Percentiles rank a stretch among this genome's conserved stretches.
These are phyloP conservation scores for Tipula helvola DNA, from an alignment of 2,888 invertebrate species.

Conservation along the genomic window DNA sequence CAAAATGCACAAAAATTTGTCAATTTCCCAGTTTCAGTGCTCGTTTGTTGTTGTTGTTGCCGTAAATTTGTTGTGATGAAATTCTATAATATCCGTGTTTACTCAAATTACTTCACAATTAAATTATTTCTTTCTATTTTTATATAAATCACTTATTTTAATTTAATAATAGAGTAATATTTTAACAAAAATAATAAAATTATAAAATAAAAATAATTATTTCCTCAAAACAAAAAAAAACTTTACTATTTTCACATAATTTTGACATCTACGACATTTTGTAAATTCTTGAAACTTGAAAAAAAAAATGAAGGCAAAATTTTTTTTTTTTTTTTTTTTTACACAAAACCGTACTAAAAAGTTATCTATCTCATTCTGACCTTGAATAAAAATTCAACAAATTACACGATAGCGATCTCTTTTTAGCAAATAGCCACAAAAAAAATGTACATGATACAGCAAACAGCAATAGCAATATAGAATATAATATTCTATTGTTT, in stretches of 20 bases:
- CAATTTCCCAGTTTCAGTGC: not conserved
- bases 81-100: not conserved
- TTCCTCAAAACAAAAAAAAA: not conserved
- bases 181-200: not conserved
- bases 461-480: too few relatives aligned
- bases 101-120: not conserved
- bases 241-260: not conserved
- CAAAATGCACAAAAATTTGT: not conserved
- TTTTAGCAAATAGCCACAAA: not conserved
- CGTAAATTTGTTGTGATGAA: not conserved
- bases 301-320: not conserved
- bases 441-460: not conserved
- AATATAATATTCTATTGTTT: not conserved
- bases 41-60: not conserved
- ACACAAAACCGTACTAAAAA: not conserved
- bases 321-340: not conserved
- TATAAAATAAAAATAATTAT: not conserved
- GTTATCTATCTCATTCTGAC: not conserved
- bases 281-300: not conserved
- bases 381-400: not conserved
- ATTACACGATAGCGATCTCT: not conserved
- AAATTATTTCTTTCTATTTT: not conserved
- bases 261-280: conserved; percentile 10
- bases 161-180: not conserved
- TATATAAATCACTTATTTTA: not conserved